phyloP scores from a whole-genome alignment of 2,113 vertebrate species.

The Eclectus roratus region DNA sequence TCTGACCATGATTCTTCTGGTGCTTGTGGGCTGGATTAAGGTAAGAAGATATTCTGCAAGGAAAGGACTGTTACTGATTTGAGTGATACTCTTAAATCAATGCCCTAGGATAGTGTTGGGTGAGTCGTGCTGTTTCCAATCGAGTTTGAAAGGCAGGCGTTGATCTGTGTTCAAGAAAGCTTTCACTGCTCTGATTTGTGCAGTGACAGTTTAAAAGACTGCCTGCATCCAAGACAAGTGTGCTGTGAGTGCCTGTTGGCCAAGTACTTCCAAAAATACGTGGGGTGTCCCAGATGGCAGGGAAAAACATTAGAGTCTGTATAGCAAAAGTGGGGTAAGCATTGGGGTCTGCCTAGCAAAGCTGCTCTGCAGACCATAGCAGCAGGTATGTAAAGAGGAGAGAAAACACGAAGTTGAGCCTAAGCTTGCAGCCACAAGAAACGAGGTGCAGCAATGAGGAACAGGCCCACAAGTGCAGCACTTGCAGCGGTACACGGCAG shows the following conservation, averaged over 20 bases:
- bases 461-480: rapidly evolving
- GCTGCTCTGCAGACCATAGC: neutral
- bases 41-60: neutral
- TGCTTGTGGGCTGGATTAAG: neutral
- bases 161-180: neutral
- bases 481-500: rapidly evolving
- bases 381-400: neutral
- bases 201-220: neutral
- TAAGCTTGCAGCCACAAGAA: neutral
- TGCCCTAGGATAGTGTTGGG: too few relatives aligned
- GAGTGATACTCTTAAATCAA: neutral
- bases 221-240: neutral
- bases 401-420: neutral
- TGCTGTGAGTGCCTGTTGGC: neutral
- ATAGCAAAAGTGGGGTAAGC: neutral
- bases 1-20: neutral
- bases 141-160: neutral
- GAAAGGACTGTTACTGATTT: neutral
- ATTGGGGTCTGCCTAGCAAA: neutral
- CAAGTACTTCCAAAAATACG: neutral
- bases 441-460: neutral
- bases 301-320: neutral
- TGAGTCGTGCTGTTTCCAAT: neutral
- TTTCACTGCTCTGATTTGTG: neutral
- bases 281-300: rapidly evolving